Conservation (phyloP, 2,888 invertebrate genomes). For the Ophion ventricosus region DNA sequence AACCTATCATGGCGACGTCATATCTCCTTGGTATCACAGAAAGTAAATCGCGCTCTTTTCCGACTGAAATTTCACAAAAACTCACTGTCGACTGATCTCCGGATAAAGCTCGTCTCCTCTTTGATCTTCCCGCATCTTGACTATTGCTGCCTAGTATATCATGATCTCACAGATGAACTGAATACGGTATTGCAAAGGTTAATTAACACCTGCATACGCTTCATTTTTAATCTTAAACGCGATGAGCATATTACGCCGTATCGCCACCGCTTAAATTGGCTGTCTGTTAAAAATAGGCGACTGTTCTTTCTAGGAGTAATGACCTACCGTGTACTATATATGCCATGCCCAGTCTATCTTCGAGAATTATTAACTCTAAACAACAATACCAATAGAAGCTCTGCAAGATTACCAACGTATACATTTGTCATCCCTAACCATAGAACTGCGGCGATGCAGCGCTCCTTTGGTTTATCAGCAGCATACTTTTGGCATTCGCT, state of each 20-base stretch:
- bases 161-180: not conserved
- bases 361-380: no score
- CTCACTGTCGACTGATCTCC: not conserved
- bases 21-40: not conserved
- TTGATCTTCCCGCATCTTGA: conserved; percentile 16
- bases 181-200: not conserved
- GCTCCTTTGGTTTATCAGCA: not conserved
- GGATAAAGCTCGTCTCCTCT: not conserved
- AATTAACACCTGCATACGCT: conserved; percentile 5
- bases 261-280: not conserved
- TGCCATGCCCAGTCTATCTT: not conserved
- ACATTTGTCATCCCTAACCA: not conserved
- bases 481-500: not conserved
- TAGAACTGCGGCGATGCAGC: not conserved
- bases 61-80: not conserved
- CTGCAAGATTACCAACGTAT: not conserved
- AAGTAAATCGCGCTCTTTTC: not conserved
- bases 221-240: conserved; percentile 11
- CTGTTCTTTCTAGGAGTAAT: conserved; percentile 19
- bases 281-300: not conserved
- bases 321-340: no score
- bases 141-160: conserved; percentile 23
- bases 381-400: not conserved
- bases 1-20: conserved; percentile 8
- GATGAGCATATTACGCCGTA: conserved; percentile 3